These are phyloP conservation scores for Botrylloides violaceus DNA, from an alignment of 23 tunicate species.

Conservation along the genomic window DNA sequence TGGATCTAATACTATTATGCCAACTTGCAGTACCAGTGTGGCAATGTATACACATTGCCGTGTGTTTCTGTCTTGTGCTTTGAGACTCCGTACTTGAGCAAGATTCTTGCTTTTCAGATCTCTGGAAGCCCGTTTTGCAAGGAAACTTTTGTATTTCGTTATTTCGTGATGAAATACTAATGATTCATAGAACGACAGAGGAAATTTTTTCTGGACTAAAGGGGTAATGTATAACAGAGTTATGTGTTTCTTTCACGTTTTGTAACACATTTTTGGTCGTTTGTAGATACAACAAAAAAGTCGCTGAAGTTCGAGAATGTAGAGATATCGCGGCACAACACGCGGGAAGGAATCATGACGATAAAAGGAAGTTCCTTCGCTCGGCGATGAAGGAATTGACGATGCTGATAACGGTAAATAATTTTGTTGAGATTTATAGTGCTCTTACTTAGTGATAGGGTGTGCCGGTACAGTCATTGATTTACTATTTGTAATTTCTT, in stretches of 20 bases:
- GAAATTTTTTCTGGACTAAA: slow-evolving; percentile 64
- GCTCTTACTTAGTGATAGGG: neutral
- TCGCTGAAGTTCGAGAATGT: slow-evolving; percentile 79
- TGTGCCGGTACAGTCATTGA: neutral
- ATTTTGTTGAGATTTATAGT: neutral
- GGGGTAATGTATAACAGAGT: slow-evolving; percentile 29
- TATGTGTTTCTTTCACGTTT: neutral
- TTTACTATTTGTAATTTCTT: slow-evolving; percentile 2
- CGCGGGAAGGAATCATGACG: slow-evolving; percentile 61
- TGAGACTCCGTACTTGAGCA: no score
- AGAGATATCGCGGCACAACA: slow-evolving; percentile 71
- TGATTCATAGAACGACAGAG: slow-evolving; percentile 78
- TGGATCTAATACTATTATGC: no score
- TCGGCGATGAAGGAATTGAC: slow-evolving; percentile 73
- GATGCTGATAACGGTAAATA: slow-evolving; percentile 40
- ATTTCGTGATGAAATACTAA: slow-evolving; percentile 92
- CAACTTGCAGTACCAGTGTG: no score
- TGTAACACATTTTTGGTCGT: neutral
- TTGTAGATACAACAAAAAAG: slow-evolving; percentile 82
- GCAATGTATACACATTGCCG: no score
- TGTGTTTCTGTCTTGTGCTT: no score
- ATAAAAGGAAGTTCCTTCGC: slow-evolving; percentile 72
- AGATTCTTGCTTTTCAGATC: slow-evolving; percentile 33
- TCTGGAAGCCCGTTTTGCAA: slow-evolving; percentile 88
- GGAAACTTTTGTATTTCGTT: slow-evolving; percentile 78